A percentile compares a stretch with the other conserved stretches of the same genome.
Conservation (phyloP, 2,888 invertebrate genomes). For the Torymus tubicola region DNA sequence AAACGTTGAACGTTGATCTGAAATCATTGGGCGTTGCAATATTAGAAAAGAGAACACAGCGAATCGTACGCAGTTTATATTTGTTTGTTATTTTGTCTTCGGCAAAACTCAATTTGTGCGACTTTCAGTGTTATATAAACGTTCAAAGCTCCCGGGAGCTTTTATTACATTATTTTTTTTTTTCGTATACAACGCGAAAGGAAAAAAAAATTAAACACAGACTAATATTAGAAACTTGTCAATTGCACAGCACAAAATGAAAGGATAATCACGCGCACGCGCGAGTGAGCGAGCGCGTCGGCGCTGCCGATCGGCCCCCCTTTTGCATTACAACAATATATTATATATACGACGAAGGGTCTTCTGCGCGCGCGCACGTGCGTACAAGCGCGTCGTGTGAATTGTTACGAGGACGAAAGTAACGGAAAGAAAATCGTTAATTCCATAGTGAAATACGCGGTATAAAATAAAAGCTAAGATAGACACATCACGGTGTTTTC, state of each 20-base stretch:
- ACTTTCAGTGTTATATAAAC: background rate
- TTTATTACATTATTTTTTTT: no score
- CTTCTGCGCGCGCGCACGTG: no score
- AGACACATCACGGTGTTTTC: slow-evolving; percentile 4
- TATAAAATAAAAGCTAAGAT: slow-evolving; percentile 36
- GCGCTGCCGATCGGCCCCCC: no score
- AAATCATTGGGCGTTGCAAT: slow-evolving; percentile 17
- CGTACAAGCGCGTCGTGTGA: background rate
- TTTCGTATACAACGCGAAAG: background rate
- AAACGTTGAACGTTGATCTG: background rate
- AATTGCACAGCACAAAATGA: slow-evolving; percentile 22
- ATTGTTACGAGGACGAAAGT: background rate
- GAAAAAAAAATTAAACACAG: no score
- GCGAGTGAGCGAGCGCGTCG: no score
- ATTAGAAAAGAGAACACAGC: slow-evolving; percentile 21
- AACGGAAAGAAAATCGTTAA: background rate
- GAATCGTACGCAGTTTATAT: slow-evolving; percentile 19
- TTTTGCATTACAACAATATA: no score
- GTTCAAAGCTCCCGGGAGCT: no score
- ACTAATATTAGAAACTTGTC: background rate
- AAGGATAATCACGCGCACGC: no score
- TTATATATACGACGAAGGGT: no score
- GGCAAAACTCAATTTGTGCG: slow-evolving; percentile 41
- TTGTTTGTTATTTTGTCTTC: no score
- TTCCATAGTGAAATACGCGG: background rate